phyloP scores from a whole-genome alignment of 2,113 vertebrate species.

The Prunella fulvescens region DNA sequence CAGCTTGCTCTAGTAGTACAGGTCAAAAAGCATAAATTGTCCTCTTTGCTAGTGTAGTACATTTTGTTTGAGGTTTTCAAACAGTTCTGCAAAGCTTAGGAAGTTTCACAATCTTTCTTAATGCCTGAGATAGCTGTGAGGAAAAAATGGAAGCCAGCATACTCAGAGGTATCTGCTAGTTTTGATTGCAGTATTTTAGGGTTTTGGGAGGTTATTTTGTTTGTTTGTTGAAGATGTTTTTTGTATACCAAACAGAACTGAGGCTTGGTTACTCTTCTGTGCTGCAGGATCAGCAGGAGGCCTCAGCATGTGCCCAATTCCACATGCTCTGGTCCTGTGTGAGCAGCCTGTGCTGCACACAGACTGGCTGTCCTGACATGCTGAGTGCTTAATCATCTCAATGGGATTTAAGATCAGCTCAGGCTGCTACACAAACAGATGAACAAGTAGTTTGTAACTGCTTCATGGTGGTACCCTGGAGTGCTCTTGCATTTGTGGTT shows the following conservation, averaged over 20 bases:
- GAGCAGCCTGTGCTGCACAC: not conserved
- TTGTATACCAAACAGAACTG: not conserved
- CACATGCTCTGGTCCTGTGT: fast-evolving
- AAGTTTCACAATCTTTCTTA: not conserved
- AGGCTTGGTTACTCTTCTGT: not conserved
- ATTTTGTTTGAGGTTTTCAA: not conserved
- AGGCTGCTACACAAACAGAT: not conserved
- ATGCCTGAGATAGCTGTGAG: not conserved
- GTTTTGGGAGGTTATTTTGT: not conserved
- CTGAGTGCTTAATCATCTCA: not conserved
- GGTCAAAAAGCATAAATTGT: not conserved
- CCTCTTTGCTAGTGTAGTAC: not conserved
- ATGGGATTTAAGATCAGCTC: not conserved
- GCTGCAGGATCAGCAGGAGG: not conserved
- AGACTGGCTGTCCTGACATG: not conserved
- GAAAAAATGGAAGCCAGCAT: not conserved
- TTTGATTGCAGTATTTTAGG: not conserved
- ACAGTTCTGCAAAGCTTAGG: not conserved
- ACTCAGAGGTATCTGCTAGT: not conserved
- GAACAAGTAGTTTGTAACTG: not conserved
- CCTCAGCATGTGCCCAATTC: not conserved
- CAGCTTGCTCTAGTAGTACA: not conserved
- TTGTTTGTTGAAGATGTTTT: not conserved
- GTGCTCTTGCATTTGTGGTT: not conserved
- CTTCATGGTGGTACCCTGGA: not conserved